Conservation (phyloP, 1,140 invertebrate species). For the Dinoponera quadriceps region DNA sequence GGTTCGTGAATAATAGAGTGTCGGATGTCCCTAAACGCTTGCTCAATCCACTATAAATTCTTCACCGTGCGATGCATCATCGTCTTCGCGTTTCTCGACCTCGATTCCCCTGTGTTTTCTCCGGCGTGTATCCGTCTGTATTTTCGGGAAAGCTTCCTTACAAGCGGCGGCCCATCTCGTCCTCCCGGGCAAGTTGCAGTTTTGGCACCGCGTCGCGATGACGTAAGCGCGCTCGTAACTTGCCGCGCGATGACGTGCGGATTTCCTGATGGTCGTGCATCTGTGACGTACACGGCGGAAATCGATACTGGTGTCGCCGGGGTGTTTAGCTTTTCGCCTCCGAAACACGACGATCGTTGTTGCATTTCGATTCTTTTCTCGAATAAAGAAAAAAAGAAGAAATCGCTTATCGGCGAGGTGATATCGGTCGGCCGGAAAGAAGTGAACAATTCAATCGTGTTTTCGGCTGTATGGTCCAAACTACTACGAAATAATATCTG, state of each 20-base stretch:
- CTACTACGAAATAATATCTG: no score
- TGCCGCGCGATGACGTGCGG: slow-evolving; percentile 37
- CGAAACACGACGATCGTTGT: slow-evolving; percentile 32
- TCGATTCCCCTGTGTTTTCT: background rate
- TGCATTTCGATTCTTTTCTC: background rate
- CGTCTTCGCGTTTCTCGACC: background rate
- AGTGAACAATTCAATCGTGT: background rate
- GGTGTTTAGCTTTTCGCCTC: slow-evolving; percentile 10
- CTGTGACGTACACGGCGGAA: slow-evolving; percentile 36
- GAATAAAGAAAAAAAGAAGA: background rate
- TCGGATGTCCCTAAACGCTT: no score
- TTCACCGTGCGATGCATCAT: no score
- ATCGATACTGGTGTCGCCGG: slow-evolving; percentile 20
- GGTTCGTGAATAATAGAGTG: no score
- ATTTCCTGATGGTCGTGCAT: slow-evolving; percentile 46
- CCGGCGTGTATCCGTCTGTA: background rate
- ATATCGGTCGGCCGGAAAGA: background rate
- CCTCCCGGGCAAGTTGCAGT: background rate
- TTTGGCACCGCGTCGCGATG: slow-evolving; percentile 30
- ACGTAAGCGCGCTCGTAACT: slow-evolving; percentile 47
- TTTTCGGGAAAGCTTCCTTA: slow-evolving; percentile 1
- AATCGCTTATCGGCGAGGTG: background rate
- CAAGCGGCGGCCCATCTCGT: no score
- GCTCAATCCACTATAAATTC: no score
- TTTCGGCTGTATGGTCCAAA: no score